Conservation (phyloP, 2,113 vertebrate genomes). For the Abramis brama region DNA sequence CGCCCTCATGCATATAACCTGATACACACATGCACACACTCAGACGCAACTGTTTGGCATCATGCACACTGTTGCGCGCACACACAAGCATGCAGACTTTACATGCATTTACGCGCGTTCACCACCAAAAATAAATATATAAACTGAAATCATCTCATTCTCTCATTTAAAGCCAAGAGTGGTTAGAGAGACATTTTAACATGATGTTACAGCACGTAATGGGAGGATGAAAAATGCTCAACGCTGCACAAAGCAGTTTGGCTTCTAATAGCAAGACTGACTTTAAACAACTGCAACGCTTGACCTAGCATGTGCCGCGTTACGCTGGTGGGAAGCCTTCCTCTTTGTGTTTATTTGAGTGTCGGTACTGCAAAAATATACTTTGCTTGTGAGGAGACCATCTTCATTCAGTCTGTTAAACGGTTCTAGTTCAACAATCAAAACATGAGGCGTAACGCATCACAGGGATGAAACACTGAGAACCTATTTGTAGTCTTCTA, state of each 20-base stretch:
- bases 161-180: conserved; percentile 74
- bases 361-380: conserved; percentile 38
- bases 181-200: conserved; percentile 70
- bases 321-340: conserved; percentile 34
- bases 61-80: not conserved
- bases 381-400: not conserved
- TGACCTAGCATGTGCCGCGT: conserved; percentile 7
- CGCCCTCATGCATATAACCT: conserved; percentile 45
- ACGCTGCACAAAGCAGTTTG: conserved; percentile 68
- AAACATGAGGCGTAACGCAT: not conserved
- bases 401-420: conserved; percentile 30
- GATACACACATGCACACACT: conserved; percentile 48
- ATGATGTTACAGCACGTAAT: conserved; percentile 71
- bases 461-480: not conserved
- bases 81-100: conserved; percentile 66
- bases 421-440: not conserved
- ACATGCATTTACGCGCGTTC: conserved; percentile 53
- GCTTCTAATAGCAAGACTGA: conserved; percentile 63
- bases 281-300: conserved; percentile 44
- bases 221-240: conserved; percentile 70
- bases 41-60: conserved; percentile 51
- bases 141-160: conserved; percentile 75
- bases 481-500: not conserved
- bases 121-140: conserved; percentile 78
- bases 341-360: conserved; percentile 52